Base-by-base conservation (phyloP, 2,888 invertebrate genomes). In the Macrosiphum euphorbiae region DNA sequence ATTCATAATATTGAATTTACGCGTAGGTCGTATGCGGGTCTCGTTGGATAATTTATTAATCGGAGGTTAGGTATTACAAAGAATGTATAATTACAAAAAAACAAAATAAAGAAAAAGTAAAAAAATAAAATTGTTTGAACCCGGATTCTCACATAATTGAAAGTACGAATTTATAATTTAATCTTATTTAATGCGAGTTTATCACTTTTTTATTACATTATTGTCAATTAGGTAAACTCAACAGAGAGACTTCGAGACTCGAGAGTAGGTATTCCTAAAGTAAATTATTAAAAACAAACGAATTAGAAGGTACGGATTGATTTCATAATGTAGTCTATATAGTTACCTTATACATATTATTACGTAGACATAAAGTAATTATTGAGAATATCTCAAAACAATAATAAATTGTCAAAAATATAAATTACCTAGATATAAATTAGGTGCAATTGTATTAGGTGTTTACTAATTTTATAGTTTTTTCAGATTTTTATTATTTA, bases 41-140 rank as follows among this genome's bases (percentile, higher is more conserved):
- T 52, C 10, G 67, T 52, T 78, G 50, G 67, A 90, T 67, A 35
- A 41, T 88, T 88, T 88, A 88, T 55, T 88, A 88, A 88, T 52
- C 35, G 41, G 35, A 35, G 16, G 20, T 50, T 78, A 78, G 78
- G 20, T 35, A 78, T 78, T 35, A 78, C 78, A 78, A 78, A 7
- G 28, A 44, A 28, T 47, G 47, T 86, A 44, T 86, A 86, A 47
- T 86, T 86, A 86, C n/a, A 47, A 86, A 85, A 7, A n/a, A 87
- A 35, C 20, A 87, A 20, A 20, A 50, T 28, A 52, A 87, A 87
- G 28, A 86, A 86, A 86, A 86, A 86, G 28, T 47, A 28, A 86
- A 84, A 84, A 47, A 28, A 47, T 47, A 28, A 86, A 86, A 86
- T 47, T 44, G 4, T 86, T 47, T 1, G 86, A 44, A 47, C 28